These are phyloP conservation scores for Neodiprion pinetum DNA, from an alignment of 1,140 invertebrate genomes.

Conservation along the genomic window DNA sequence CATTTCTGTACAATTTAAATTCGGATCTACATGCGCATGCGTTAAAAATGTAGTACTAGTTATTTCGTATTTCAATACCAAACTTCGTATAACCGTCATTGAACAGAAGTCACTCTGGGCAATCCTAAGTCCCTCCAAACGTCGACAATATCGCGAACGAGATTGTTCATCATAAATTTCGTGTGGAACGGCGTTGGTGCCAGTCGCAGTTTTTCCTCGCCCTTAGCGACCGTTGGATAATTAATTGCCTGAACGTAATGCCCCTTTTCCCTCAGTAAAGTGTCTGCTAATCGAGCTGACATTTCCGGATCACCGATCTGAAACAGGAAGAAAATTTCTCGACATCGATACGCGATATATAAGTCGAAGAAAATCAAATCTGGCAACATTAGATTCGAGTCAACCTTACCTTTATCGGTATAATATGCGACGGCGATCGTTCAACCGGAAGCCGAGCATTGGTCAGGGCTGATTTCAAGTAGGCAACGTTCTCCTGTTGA, in stretches of 20 bases:
- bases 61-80: too few relatives aligned
- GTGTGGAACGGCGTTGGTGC: conserved; percentile 96
- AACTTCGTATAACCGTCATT: conserved; percentile 31
- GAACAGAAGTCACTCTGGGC: conserved; percentile 53
- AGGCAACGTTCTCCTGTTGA: conserved; percentile 89
- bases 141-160: conserved; percentile 78
- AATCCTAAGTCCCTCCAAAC: conserved; percentile 79
- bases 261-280: conserved; percentile 82
- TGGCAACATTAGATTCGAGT: conserved; percentile 1
- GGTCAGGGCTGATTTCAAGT: conserved; percentile 82
- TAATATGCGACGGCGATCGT: conserved; percentile 94
- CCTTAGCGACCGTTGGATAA: conserved; percentile 94
- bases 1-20: too few relatives aligned
- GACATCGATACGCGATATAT: conserved; percentile 16
- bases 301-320: conserved; percentile 86
- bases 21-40: too few relatives aligned
- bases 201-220: conserved; percentile 90
- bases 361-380: neutral
- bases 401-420: conserved; percentile 80
- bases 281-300: conserved; percentile 83
- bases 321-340: conserved; percentile 30
- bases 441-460: conserved; percentile 88
- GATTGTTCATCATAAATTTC: conserved; percentile 84
- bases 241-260: conserved; percentile 99
- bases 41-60: too few relatives aligned